Percentiles rank a stretch among this genome's conserved stretches.
These are phyloP conservation scores for Agonopterix arenella DNA, from an alignment of 2,888 invertebrate genomes.

Conservation along the genomic window DNA sequence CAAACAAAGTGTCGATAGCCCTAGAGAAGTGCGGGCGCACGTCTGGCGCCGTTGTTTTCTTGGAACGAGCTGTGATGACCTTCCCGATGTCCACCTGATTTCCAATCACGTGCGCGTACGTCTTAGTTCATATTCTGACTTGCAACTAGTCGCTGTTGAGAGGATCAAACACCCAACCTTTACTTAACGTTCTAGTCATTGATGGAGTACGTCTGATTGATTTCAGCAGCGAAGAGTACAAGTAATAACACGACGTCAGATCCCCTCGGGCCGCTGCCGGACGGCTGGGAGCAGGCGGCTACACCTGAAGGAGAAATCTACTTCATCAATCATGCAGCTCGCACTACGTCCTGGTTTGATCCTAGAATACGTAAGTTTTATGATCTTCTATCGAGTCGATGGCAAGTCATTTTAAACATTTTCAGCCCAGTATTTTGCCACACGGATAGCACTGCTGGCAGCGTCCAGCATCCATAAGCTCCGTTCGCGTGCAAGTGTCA, in stretches of 20 bases:
- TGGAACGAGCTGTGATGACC: slow-evolving; percentile 55
- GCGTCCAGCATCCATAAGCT: too few species aligned
- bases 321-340: slow-evolving; percentile 94
- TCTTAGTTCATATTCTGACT: slow-evolving; percentile 42
- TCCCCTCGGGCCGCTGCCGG: slow-evolving; percentile 86
- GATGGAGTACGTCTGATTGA: slow-evolving; percentile 43
- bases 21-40: slow-evolving; percentile 21
- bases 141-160: slow-evolving; percentile 72
- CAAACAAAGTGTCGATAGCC: neutral
- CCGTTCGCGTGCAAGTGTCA: too few species aligned
- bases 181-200: neutral
- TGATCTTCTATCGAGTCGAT: too few species aligned
- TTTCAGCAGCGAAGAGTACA: slow-evolving; percentile 76
- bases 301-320: slow-evolving; percentile 91
- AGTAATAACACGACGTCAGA: slow-evolving; percentile 70
- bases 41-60: slow-evolving; percentile 57
- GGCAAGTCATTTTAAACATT: too few species aligned
- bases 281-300: slow-evolving; percentile 92
- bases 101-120: slow-evolving; percentile 50
- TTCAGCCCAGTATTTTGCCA: too few species aligned
- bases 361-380: slow-evolving; percentile 93
- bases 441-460: too few species aligned
- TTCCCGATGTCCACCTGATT: slow-evolving; percentile 53
- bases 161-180: slow-evolving; percentile 32
- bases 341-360: slow-evolving; percentile 98